phyloP scores from a whole-genome alignment of 2,797 vertebrate species.

The Agapornis canus region DNA sequence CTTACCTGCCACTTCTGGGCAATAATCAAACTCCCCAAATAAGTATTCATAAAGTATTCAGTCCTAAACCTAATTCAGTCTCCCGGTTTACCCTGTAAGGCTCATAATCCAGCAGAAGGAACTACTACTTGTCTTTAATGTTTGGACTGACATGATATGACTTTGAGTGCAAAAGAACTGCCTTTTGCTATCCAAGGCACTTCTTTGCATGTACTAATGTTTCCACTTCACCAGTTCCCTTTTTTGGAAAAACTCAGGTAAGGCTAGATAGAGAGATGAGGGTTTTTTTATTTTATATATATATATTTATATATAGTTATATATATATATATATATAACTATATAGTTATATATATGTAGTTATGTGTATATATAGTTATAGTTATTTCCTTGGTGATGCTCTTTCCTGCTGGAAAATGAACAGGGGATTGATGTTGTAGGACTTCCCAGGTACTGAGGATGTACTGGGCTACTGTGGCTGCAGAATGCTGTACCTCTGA shows the following conservation, averaged over 20 bases:
- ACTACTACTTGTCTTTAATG: neutral
- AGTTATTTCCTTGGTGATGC: neutral
- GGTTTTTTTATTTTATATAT: no score
- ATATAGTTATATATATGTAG: no score
- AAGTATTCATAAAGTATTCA: neutral
- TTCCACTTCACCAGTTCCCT: neutral
- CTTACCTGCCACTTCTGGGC: neutral
- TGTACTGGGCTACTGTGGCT: neutral
- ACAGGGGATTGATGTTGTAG: neutral
- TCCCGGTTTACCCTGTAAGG: neutral
- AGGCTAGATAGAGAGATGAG: neutral
- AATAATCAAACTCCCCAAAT: neutral
- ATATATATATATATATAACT: no score
- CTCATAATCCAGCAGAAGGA: neutral
- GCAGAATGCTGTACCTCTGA: neutral
- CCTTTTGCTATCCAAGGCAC: neutral
- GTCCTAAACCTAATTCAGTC: neutral
- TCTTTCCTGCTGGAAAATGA: neutral
- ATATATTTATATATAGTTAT: no score
- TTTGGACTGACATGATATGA: neutral
- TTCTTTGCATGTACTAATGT: rapidly evolving
- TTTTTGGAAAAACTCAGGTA: neutral
- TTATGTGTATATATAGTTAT: no score
- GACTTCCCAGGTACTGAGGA: neutral
- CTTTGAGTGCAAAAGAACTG: neutral